These are phyloP conservation scores for Brachionichthys hirsutus DNA, from an alignment of 2,113 vertebrate genomes.

Conservation along the genomic window DNA sequence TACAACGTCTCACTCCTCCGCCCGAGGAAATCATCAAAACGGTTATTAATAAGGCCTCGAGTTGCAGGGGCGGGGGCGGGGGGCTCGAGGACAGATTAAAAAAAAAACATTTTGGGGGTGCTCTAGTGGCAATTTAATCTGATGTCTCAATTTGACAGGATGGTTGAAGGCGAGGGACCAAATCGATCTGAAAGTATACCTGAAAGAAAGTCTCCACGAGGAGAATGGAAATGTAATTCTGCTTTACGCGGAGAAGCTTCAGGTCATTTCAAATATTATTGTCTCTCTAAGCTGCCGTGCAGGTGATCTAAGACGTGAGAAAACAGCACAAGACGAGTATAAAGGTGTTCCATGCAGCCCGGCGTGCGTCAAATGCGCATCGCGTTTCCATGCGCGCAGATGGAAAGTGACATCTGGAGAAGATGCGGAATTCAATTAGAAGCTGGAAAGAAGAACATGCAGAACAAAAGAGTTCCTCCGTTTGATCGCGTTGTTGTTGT, in stretches of 20 bases:
- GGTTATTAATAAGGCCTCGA: constrained; percentile 73
- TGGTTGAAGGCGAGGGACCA: constrained; percentile 6
- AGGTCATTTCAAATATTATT: neutral
- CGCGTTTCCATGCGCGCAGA: constrained; percentile 85
- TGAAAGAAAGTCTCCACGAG: too few relatives aligned
- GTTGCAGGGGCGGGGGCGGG: constrained; percentile 50
- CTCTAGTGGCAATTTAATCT: constrained; percentile 65
- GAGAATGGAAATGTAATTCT: too few relatives aligned
- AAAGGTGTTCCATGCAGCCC: constrained; percentile 30
- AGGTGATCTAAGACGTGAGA: neutral
- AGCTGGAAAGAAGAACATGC: constrained; percentile 30
- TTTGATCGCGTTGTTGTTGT: neutral
- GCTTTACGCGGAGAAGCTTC: too few relatives aligned
- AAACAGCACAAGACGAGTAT: neutral
- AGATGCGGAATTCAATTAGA: constrained; percentile 86
- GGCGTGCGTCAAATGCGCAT: constrained; percentile 56
- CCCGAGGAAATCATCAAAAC: constrained; percentile 76
- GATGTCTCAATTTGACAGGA: constrained; percentile 71
- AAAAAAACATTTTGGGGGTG: constrained; percentile 52
- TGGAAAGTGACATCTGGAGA: constrained; percentile 95
- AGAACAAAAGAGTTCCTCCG: constrained; percentile 36
- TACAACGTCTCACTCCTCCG: constrained; percentile 76
- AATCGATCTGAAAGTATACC: neutral
- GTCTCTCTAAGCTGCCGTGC: accelerated
- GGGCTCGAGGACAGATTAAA: constrained; percentile 60